Percentiles rank a stretch among this genome's conserved stretches.
Conservation (phyloP, 1,140 invertebrate genomes). For the Zelostemma sp. region DNA sequence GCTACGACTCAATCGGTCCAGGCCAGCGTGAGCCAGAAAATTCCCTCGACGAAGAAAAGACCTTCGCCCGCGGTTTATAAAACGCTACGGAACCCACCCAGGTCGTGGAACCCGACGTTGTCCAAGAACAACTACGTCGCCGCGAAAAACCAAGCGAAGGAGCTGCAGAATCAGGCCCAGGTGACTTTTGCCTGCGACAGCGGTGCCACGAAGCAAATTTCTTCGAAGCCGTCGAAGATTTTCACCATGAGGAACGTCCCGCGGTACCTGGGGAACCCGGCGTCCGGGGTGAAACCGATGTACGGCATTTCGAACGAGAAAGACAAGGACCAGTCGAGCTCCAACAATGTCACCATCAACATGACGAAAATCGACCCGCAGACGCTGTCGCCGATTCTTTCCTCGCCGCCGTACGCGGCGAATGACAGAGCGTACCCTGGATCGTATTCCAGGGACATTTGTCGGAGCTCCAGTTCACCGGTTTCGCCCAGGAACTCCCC, state of each 20-base stretch:
- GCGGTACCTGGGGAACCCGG: slow-evolving; percentile 74
- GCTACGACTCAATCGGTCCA: slow-evolving; percentile 24
- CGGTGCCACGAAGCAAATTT: slow-evolving; percentile 52
- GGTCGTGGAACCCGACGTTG: slow-evolving; percentile 74
- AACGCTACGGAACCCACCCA: slow-evolving; percentile 72
- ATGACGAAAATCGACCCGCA: slow-evolving; percentile 76
- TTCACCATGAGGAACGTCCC: slow-evolving; percentile 74
- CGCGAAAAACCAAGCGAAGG: slow-evolving; percentile 65
- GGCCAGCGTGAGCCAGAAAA: slow-evolving; percentile 32
- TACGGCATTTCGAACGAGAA: slow-evolving; percentile 67
- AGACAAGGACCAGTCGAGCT: slow-evolving; percentile 55
- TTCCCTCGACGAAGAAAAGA: slow-evolving; percentile 50
- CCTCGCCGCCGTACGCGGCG: slow-evolving; percentile 68
- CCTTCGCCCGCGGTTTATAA: slow-evolving; percentile 70
- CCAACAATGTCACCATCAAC: slow-evolving; percentile 48
- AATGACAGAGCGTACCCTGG: slow-evolving; percentile 65
- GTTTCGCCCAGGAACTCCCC: slow-evolving; percentile 62
- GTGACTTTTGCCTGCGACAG: slow-evolving; percentile 32
- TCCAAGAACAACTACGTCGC: slow-evolving; percentile 69
- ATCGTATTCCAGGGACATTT: slow-evolving; percentile 59
- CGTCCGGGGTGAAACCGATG: slow-evolving; percentile 75
- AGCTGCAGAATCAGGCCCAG: slow-evolving; percentile 48
- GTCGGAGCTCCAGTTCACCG: slow-evolving; percentile 53
- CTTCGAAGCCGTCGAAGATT: slow-evolving; percentile 71
- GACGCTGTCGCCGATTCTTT: slow-evolving; percentile 72